Evolutionary conservation across 2,888 invertebrate species (phyloP).

Genomic region (Meteorus cinctellus): DNA sequence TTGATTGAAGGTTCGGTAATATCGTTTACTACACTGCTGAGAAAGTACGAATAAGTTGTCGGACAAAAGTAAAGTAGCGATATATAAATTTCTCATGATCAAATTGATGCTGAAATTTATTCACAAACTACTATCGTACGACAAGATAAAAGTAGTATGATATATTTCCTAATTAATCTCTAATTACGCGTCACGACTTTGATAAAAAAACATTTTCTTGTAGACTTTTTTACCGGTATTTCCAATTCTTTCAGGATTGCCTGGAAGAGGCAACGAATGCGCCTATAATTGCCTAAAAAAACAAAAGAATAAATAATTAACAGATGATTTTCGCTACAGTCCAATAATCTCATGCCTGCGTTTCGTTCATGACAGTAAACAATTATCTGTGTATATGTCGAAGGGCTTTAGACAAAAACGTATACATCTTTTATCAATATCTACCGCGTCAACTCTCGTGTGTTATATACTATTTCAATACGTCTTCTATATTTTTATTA

Average conservation of each 20-base stretch:
- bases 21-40: not conserved
- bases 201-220: slow-evolving; percentile 54
- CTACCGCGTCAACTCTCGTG: not conserved
- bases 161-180: slow-evolving; percentile 55
- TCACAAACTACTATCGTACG: not conserved
- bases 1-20: not conserved
- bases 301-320: not conserved
- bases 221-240: slow-evolving; percentile 57
- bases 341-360: not conserved
- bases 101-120: not conserved
- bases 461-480: not conserved
- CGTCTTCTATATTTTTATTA: not conserved
- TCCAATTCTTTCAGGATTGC: slow-evolving; percentile 46
- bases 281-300: slow-evolving; percentile 52
- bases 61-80: not conserved
- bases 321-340: not conserved
- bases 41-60: not conserved
- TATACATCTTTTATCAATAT: not conserved
- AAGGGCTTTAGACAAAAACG: not conserved
- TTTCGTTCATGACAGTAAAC: slow-evolving; percentile 16
- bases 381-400: not conserved
- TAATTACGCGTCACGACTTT: slow-evolving; percentile 50
- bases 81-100: not conserved
- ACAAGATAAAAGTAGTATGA: slow-evolving; percentile 40
- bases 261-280: slow-evolving; percentile 47